A percentile compares a stretch with the other conserved stretches of the same genome.
phyloP scores from a whole-genome alignment of 1,140 invertebrate genomes.

The Drosophila hydei region DNA sequence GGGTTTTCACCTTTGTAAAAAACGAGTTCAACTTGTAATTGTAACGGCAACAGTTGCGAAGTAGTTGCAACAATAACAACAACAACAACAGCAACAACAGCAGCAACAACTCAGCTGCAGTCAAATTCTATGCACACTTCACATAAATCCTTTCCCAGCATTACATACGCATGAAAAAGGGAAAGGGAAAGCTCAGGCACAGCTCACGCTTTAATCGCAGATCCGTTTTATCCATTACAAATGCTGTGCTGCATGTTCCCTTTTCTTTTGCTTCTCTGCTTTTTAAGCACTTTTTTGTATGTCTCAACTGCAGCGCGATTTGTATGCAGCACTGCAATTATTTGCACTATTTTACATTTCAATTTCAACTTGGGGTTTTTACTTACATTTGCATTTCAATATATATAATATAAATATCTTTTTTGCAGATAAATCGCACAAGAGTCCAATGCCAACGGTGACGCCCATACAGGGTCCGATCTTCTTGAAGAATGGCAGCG shows the following conservation, averaged over 20 bases:
- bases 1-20: slow-evolving; percentile 64
- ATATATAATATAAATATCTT: background rate
- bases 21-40: slow-evolving; percentile 57
- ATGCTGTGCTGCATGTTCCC: slow-evolving; percentile 47
- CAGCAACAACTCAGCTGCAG: slow-evolving; percentile 11
- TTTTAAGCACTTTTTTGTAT: slow-evolving; percentile 51
- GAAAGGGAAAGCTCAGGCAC: slow-evolving; percentile 59
- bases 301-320: slow-evolving; percentile 72
- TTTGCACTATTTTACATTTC: slow-evolving; percentile 10
- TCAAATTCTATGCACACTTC: slow-evolving; percentile 30
- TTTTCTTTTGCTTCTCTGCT: background rate
- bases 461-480: slow-evolving; percentile 93
- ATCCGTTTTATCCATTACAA: slow-evolving; percentile 65
- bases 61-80: slow-evolving; percentile 1
- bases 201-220: slow-evolving; percentile 29
- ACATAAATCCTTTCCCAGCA: slow-evolving; percentile 26
- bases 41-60: slow-evolving; percentile 47
- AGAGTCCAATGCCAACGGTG: slow-evolving; percentile 84
- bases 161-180: slow-evolving; percentile 12
- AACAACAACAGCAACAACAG: background rate
- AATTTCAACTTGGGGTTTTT: background rate
- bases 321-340: slow-evolving; percentile 57
- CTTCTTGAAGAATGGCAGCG: slow-evolving; percentile 90
- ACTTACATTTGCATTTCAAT: background rate
- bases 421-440: slow-evolving; percentile 41